A percentile compares a stretch with the other conserved stretches of the same genome.
Evolutionary conservation across 1,140 invertebrate species (phyloP).

Genomic region (Uloborus diversus): DNA sequence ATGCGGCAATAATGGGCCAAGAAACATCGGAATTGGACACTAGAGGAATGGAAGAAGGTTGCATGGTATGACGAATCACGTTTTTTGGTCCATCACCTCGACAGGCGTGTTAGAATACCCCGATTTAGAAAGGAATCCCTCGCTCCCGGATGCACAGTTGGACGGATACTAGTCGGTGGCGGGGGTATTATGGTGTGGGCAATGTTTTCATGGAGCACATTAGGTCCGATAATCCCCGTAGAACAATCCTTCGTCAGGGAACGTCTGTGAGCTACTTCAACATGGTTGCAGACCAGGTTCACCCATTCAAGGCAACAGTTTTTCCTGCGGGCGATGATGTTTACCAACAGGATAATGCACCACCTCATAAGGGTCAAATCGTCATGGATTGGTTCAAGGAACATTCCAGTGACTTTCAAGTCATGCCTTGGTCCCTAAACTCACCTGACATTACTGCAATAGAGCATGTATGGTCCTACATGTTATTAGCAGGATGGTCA

Average conservation of each 20-base stretch:
- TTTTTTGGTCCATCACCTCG: not conserved
- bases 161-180: too few relatives aligned
- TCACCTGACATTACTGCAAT: too few relatives aligned
- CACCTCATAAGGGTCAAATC: too few relatives aligned
- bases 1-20: not conserved
- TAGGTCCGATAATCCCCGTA: not conserved
- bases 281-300: conserved; percentile 26
- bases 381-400: too few relatives aligned
- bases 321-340: conserved; percentile 8
- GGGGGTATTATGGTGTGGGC: too few relatives aligned
- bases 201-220: conserved; percentile 9
- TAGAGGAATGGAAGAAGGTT: not conserved
- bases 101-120: not conserved
- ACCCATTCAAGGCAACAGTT: conserved; percentile 5
- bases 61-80: not conserved
- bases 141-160: not conserved
- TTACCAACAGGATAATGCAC: conserved; percentile 57
- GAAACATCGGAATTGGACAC: conserved; percentile 5
- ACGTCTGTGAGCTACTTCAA: not conserved
- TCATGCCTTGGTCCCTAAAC: too few relatives aligned
- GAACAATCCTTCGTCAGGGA: not conserved
- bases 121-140: not conserved
- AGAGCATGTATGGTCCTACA: too few relatives aligned
- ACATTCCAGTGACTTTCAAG: too few relatives aligned
- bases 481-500: too few relatives aligned